Evolutionary conservation across 2,113 vertebrate genomes (phyloP), one percentile per base, ranked within the genome.

Genomic region (Sylvilagus bachmani): DNA sequence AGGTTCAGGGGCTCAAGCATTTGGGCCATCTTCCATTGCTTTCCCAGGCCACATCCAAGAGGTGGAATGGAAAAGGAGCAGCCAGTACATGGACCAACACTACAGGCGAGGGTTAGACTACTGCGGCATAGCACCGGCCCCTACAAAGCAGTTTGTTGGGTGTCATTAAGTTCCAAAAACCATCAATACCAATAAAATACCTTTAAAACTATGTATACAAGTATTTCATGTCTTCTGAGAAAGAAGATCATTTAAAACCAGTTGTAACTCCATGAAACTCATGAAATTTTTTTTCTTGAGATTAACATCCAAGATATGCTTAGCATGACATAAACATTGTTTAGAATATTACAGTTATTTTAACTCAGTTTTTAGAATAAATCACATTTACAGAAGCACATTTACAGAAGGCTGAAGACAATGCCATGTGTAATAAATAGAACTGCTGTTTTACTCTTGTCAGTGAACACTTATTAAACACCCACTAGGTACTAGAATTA

Each of bases 381-480:
- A 90, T 96, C 73, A 96, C 92, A 96, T 87, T 93, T 95, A 58
- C 17, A 81, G 75, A 96, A 93, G 61, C 51, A 83, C 53, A 95
- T 94, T 94, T 95, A 92, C 64, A 91, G 79, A 94, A 96, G 77
- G 5, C 55, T 96, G 51, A 96, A 95, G 94, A 97, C 93, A 97
- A 95, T 91, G 73, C 11, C 58, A 71, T 78, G 24, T 87, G 62
- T 73, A 96, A 86, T 95, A 90, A 95, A 95, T 86, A 89, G 79
- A 95, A 95, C 70, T 96, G 70, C 85, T 92, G 71, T 95, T 94
- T 89, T 93, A 22, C 75, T 90, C 84, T 82, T 93, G 88, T 93
- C 92, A 77, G 19, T 86, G 80, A 96, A 91, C 93, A 96, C 53
- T 96, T 95, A 96, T 86, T 93, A 93, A 97, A 96, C 93, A 96